Evolutionary conservation across 2,888 invertebrate species (phyloP).

Genomic region (Dolomedes plantarius): DNA sequence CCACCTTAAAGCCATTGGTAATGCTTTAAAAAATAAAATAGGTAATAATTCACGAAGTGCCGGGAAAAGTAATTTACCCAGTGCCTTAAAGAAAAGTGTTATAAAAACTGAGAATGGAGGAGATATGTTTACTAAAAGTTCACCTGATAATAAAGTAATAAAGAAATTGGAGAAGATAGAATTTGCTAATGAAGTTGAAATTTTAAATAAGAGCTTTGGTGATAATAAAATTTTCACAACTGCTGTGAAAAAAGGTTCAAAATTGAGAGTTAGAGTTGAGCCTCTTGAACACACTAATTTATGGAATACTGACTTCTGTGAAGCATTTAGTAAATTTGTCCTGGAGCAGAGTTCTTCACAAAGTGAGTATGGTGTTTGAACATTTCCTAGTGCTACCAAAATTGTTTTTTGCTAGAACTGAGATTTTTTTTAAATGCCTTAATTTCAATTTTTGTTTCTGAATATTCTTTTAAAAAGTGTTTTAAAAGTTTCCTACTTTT

Average conservation of each 20-base stretch:
- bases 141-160: neutral
- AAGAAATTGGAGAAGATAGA: conserved; percentile 13
- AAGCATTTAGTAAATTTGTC: conserved; percentile 30
- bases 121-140: neutral
- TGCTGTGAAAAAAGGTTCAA: conserved; percentile 30
- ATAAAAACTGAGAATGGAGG: neutral
- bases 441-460: no score
- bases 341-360: conserved; percentile 25
- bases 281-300: conserved; percentile 50
- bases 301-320: conserved; percentile 36
- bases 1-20: neutral
- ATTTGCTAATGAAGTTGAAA: conserved; percentile 13
- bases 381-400: no score
- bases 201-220: neutral
- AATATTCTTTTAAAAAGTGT: no score
- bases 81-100: neutral
- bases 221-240: conserved; percentile 6
- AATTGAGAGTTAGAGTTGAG: conserved; percentile 42
- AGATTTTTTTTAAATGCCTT: no score
- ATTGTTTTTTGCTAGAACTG: no score
- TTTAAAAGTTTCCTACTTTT: no score
- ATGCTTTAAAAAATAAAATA: neutral
- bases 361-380: conserved; percentile 22
- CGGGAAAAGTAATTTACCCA: neutral
- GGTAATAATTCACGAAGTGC: neutral